Evolutionary conservation across 2,113 vertebrate genomes (phyloP), one percentile per base, ranked within the genome.

Genomic region (Amblyornis subalaris): DNA sequence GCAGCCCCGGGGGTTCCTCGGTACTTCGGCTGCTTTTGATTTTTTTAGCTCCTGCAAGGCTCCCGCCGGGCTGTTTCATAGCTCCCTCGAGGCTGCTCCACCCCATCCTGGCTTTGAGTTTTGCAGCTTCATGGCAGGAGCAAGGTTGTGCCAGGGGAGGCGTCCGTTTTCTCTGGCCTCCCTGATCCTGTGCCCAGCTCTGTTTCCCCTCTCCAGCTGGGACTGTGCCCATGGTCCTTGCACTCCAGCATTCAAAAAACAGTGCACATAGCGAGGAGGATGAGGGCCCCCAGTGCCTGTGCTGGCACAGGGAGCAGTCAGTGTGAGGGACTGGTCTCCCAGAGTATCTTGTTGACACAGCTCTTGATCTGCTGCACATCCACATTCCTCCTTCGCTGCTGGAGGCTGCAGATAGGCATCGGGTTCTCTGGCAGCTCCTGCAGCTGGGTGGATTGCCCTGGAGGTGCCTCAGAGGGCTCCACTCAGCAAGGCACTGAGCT

Each of bases 1-100:
- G 6, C 75, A 94, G 7, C 67, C 64, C 82, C 0, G 0, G 64
- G 85, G 75, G 85, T 92, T 93, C 67, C 44, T 79, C 1, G 0
- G 54, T 91, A 29, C 72, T 83, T 91, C 0, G 9, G 33, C 77
- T 88, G 90, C 67, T 91, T 96, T 94, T 95, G 74, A 45, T 54
- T 90, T 79, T 84, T 90, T 80, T 65, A 88, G 90, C 36, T 93
- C 19, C 66, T 88, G 50, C 0, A 9, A 88, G 74, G n/a, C 54
- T 94, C 90, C 67, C 1, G 2, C 45, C 12, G n/a, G 57, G 47
- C 51, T 73, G 19, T 58, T 95, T 62, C 6, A 4, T 62, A 79
- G 85, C 53, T 93, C 88, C 66, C 40, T 47, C 2, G 9, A 78
- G 74, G 54, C 85, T 70, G 38, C 67, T 86, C 64, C 79, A 61